A percentile compares a stretch with the other conserved stretches of the same genome.
phyloP scores from a whole-genome alignment of 1,140 invertebrate genomes.

The Halyomorpha halys region DNA sequence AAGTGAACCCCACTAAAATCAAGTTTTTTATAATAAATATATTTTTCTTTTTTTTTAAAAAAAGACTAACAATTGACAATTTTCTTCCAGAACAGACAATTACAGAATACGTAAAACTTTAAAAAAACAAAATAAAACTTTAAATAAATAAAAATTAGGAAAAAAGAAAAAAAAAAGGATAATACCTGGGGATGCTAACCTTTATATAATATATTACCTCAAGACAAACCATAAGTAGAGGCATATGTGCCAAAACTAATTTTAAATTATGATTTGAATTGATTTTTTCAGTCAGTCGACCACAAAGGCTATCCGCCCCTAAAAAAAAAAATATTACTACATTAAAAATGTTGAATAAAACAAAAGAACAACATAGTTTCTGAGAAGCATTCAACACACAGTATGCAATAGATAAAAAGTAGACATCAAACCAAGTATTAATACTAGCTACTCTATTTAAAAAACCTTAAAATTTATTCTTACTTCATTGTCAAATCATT shows the following conservation, averaged over 20 bases:
- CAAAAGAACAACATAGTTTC: background rate
- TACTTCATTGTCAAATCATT: no score
- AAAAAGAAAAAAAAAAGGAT: background rate
- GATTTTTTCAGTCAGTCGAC: constrained; percentile 87
- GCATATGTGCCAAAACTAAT: constrained; percentile 86
- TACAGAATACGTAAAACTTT: background rate
- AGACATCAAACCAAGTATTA: no score
- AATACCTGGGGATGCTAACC: constrained; percentile 15
- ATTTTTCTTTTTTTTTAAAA: no score
- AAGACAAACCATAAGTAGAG: constrained; percentile 84
- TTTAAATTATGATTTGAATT: constrained; percentile 84
- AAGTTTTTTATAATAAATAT: no score
- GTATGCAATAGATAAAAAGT: background rate
- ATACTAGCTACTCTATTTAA: no score
- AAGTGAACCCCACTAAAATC: no score
- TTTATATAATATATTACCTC: constrained; percentile 48
- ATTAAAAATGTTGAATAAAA: background rate
- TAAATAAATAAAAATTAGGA: background rate
- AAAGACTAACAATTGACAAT: no score
- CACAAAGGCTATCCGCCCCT: constrained; percentile 90
- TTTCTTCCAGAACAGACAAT: background rate
- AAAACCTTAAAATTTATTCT: no score
- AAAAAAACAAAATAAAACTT: background rate
- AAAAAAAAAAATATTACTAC: constrained; percentile 31
- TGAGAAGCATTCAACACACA: background rate